A percentile compares a stretch with the other conserved stretches of the same genome.
These are phyloP conservation scores for Paedocypris micromegethes DNA, from an alignment of 2,797 vertebrate species.

Conservation along the genomic window DNA sequence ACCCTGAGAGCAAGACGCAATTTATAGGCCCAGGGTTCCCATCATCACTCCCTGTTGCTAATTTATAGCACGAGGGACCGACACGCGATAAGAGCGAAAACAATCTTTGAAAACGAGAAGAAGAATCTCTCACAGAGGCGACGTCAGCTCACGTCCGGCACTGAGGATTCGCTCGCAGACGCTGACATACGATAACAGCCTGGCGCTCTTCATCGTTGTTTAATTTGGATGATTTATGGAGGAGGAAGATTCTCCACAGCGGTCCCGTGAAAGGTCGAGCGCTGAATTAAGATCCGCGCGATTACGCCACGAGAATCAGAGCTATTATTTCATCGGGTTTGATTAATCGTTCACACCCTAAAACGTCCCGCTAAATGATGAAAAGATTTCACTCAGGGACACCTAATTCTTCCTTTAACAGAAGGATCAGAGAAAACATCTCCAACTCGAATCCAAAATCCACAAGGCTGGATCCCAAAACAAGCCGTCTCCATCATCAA, in stretches of 20 bases:
- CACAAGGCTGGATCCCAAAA: slow-evolving; percentile 27
- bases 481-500: slow-evolving; percentile 17
- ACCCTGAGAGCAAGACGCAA: slow-evolving; percentile 61
- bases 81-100: slow-evolving; percentile 63
- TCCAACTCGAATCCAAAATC: slow-evolving; percentile 7
- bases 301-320: slow-evolving; percentile 18
- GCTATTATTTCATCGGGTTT: slow-evolving; percentile 15
- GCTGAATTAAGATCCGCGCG: slow-evolving; percentile 21
- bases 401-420: slow-evolving; percentile 2
- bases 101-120: slow-evolving; percentile 55
- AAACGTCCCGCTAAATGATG: slow-evolving; percentile 7
- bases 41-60: slow-evolving; percentile 51
- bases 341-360: slow-evolving; percentile 18
- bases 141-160: neutral
- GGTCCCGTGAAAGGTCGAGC: slow-evolving; percentile 3
- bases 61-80: slow-evolving; percentile 48
- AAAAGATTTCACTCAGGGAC: neutral
- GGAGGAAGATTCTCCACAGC: slow-evolving; percentile 6
- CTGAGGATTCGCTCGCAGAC: neutral
- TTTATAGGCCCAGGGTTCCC: slow-evolving; percentile 60
- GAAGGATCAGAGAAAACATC: neutral
- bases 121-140: slow-evolving; percentile 26
- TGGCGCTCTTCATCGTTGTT: neutral
- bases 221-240: slow-evolving; percentile 22
- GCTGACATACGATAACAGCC: slow-evolving; percentile 6